A percentile compares a stretch with the other conserved stretches of the same genome.
Conservation (phyloP, 2,113 vertebrate genomes). For the Oryzias javanicus region DNA sequence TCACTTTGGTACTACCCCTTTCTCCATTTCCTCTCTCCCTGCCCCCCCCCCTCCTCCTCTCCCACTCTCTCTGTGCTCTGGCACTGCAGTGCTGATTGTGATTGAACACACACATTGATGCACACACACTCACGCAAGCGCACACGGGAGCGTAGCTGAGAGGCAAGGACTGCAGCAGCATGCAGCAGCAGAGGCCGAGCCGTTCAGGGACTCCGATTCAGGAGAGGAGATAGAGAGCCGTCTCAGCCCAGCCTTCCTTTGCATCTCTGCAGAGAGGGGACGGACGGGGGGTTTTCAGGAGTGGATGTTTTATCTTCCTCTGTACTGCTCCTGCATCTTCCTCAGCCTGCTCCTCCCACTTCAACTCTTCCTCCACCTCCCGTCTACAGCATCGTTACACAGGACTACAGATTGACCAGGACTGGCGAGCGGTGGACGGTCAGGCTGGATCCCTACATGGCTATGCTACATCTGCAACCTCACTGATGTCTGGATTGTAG, state of each 20-base stretch:
- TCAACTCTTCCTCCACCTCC: slow-evolving; percentile 70
- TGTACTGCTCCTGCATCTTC: slow-evolving; percentile 72
- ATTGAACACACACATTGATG: slow-evolving; percentile 64
- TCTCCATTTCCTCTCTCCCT: slow-evolving; percentile 53
- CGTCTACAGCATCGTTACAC: slow-evolving; percentile 72
- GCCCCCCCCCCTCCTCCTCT: slow-evolving; percentile 7
- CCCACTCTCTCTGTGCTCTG: slow-evolving; percentile 63
- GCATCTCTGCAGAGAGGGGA: slow-evolving; percentile 56
- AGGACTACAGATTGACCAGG: slow-evolving; percentile 71
- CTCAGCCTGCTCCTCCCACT: slow-evolving; percentile 73
- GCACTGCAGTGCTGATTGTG: slow-evolving; percentile 78
- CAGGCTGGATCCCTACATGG: slow-evolving; percentile 61
- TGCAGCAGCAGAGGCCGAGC: slow-evolving; percentile 80
- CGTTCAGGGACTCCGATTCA: slow-evolving; percentile 49
- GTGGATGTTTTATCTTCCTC: slow-evolving; percentile 69
- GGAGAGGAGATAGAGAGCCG: slow-evolving; percentile 44
- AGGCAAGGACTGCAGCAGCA: slow-evolving; percentile 81
- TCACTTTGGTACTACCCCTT: slow-evolving; percentile 46
- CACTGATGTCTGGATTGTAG: slow-evolving; percentile 59
- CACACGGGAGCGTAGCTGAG: slow-evolving; percentile 68
- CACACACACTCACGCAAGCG: slow-evolving; percentile 16
- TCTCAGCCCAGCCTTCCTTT: slow-evolving; percentile 49
- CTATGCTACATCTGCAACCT: slow-evolving; percentile 57
- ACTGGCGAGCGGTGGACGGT: slow-evolving; percentile 60
- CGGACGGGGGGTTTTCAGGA: slow-evolving; percentile 54